Conservation (phyloP, 2,888 invertebrate genomes). For the Fabriciana adippe region DNA sequence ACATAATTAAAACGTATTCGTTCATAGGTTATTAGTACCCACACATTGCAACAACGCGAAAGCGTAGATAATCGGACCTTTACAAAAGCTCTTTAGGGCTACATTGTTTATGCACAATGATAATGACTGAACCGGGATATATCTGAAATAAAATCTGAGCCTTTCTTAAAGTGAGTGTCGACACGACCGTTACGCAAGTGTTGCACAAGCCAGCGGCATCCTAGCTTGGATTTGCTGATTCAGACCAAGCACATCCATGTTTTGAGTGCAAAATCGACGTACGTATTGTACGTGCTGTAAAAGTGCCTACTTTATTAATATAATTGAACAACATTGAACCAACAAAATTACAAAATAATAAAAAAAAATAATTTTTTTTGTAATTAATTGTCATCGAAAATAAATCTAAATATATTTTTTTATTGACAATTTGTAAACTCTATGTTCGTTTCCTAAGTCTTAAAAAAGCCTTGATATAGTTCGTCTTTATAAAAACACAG, state of each 20-base stretch:
- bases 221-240: slow-evolving; percentile 32
- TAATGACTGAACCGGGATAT: slow-evolving; percentile 11
- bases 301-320: background rate
- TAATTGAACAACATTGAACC: background rate
- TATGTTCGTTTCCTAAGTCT: too few relatives aligned
- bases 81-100: slow-evolving; percentile 20
- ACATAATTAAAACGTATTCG: too few relatives aligned
- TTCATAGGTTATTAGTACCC: background rate
- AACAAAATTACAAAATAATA: background rate
- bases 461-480: too few relatives aligned
- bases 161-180: slow-evolving; percentile 31
- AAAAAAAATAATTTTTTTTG: too few relatives aligned
- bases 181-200: slow-evolving; percentile 30
- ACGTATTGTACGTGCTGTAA: slow-evolving; percentile 8
- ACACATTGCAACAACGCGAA: slow-evolving; percentile 2
- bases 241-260: slow-evolving; percentile 21
- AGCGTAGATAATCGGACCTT: slow-evolving; percentile 18
- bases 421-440: too few relatives aligned
- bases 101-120: slow-evolving; percentile 26
- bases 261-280: background rate
- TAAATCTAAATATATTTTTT: too few relatives aligned
- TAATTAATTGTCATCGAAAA: too few relatives aligned
- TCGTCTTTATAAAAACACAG: too few relatives aligned
- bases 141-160: slow-evolving; percentile 24
- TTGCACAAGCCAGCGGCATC: slow-evolving; percentile 33